A percentile compares a stretch with the other conserved stretches of the same genome.
Conservation (phyloP, 2,797 vertebrate species). For the Sebastes steindachneri region DNA sequence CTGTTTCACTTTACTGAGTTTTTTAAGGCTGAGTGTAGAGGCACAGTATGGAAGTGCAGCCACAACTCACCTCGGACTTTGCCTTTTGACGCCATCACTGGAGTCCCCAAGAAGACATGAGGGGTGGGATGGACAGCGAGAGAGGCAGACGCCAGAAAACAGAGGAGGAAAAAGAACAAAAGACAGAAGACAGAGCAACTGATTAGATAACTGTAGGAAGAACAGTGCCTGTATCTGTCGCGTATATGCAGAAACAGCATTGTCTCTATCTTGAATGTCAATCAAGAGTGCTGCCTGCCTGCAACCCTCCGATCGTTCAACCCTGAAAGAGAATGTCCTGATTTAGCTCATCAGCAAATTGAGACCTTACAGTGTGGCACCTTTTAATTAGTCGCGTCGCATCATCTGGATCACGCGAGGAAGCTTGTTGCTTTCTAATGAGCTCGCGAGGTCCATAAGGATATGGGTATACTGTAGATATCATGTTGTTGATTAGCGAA, state of each 20-base stretch:
- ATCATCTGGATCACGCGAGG: constrained; percentile 49
- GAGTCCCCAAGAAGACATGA: constrained; percentile 84
- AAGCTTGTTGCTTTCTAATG: constrained; percentile 42
- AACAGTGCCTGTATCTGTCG: constrained; percentile 52
- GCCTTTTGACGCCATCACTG: constrained; percentile 96
- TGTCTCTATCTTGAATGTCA: constrained; percentile 61
- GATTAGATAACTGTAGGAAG: constrained; percentile 78
- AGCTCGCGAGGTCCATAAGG: constrained; percentile 29
- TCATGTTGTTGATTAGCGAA: constrained; percentile 11
- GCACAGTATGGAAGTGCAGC: constrained; percentile 62
- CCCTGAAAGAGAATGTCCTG: constrained; percentile 48
- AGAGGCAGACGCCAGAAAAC: constrained; percentile 82
- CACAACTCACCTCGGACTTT: constrained; percentile 95
- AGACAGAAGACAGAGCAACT: constrained; percentile 78
- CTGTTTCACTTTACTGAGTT: background rate
- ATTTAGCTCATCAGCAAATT: constrained; percentile 65
- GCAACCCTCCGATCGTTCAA: constrained; percentile 26
- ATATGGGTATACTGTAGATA: constrained; percentile 9
- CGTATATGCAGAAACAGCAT: constrained; percentile 40
- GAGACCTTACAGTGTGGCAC: constrained; percentile 59
- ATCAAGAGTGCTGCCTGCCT: constrained; percentile 26
- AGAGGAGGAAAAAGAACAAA: constrained; percentile 43
- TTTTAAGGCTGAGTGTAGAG: constrained; percentile 30
- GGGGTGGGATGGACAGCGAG: constrained; percentile 85
- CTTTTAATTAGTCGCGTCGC: constrained; percentile 66